phyloP scores from a whole-genome alignment of 1,140 invertebrate genomes.

The Apis dorsata region DNA sequence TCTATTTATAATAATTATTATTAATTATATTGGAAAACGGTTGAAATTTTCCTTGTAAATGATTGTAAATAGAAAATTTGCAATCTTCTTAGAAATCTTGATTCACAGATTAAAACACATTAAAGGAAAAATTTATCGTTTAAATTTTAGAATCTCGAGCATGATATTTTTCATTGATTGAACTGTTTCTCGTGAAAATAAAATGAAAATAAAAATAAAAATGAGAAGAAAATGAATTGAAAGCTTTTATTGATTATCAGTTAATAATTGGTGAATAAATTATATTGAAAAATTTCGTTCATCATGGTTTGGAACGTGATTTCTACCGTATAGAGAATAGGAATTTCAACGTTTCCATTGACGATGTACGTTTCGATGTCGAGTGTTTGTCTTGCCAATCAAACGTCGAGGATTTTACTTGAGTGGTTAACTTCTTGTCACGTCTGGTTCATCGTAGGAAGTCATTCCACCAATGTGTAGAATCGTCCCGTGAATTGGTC shows the following conservation, averaged over 20 bases:
- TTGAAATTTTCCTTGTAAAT: too few relatives aligned
- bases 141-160: too few relatives aligned
- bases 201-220: neutral
- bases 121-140: too few relatives aligned
- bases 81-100: too few relatives aligned
- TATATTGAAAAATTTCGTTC: neutral
- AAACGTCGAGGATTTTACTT: conserved; percentile 41
- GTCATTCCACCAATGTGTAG: neutral
- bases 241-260: neutral
- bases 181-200: neutral
- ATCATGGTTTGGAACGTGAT: neutral
- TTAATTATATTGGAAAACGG: too few relatives aligned
- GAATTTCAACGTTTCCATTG: conserved; percentile 11
- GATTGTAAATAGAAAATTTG: too few relatives aligned
- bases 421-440: conserved; percentile 35
- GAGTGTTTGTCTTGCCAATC: conserved; percentile 53
- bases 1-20: too few relatives aligned
- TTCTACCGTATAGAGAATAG: neutral
- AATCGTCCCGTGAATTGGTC: neutral
- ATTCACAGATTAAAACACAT: too few relatives aligned
- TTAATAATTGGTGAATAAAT: neutral
- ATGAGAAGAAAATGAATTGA: too few relatives aligned
- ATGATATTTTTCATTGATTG: too few relatives aligned
- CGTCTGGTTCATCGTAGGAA: conserved; percentile 29
- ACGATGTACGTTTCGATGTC: neutral